Evolutionary conservation across 2,888 invertebrate genomes (phyloP), one percentile per base, ranked within the genome.

Genomic region (Phasia obesa): DNA sequence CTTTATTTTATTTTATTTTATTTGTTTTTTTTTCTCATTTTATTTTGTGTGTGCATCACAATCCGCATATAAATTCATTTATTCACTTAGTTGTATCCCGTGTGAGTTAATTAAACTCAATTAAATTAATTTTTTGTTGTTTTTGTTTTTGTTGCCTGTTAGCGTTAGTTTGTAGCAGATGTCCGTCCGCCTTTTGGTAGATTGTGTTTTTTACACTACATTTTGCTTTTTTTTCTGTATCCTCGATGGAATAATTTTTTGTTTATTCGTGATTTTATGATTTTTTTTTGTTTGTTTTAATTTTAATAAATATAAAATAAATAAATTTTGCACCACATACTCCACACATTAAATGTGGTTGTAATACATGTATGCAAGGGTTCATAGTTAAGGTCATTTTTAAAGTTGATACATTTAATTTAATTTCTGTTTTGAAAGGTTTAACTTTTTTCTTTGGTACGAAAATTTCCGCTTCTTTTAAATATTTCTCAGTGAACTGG

Each of bases 61-160:
- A 76, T 83, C 60, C 77, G 13, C 42, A 71, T 59, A 64, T 31
- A 75, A 67, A 67, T 70, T 70, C 65, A 62, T 64, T 71, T 42
- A 70, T 47, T 70, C 53, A 31, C 25, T 71, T 65, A 71, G 75
- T 79, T 82, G 57, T 87, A 88, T 89, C 87, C 89, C 88, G 85
- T 85, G 88, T 87, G 88, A 89, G 87, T 90, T 90, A 90, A 91
- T 90, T 91, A 90, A 90, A 89, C 87, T 88, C 88, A 88, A 90
- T 90, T 89, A 88, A 89, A 90, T 89, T 90, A 88, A 87, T 85
- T 87, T 86, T 87, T n/a, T 59, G 51, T 64, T 73, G 55, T 57
- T 80, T 55, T 57, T 59, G 19, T 13, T 60, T 55, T 57, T 59
- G 19, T 13, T 60, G 64, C 23, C 62, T 55, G 73, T 38, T 53